These are phyloP conservation scores for Carcharodon carcharias DNA, from an alignment of 2,797 vertebrate species.

Conservation along the genomic window DNA sequence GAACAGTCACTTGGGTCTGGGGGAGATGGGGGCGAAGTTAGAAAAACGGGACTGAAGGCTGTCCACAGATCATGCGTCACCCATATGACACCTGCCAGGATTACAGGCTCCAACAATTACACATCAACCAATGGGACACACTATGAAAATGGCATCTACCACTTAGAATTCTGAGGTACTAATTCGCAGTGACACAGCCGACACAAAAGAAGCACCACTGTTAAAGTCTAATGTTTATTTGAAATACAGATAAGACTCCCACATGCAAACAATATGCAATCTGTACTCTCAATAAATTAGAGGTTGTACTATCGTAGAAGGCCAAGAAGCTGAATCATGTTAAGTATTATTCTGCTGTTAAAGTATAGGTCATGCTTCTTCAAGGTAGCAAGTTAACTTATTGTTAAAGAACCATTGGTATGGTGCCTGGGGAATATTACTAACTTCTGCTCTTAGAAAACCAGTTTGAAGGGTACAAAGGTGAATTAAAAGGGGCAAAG, in stretches of 20 bases:
- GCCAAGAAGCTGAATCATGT: neutral
- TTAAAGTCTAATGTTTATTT: neutral
- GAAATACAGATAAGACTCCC: neutral
- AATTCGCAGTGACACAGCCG: neutral
- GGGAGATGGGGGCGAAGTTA: neutral
- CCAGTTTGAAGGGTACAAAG: neutral
- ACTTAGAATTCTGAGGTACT: neutral
- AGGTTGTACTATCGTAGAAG: neutral
- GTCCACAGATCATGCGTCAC: neutral
- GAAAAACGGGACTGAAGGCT: neutral
- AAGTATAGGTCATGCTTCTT: too few species aligned
- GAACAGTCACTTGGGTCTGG: neutral
- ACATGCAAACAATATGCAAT: neutral
- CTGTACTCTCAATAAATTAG: neutral
- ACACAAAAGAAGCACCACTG: neutral
- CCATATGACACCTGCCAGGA: neutral
- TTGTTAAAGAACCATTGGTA: neutral
- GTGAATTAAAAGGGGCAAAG: neutral
- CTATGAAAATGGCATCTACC: neutral
- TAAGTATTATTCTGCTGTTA: too few species aligned
- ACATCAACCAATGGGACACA: neutral
- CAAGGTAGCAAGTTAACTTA: too few species aligned
- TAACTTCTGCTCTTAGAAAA: neutral
- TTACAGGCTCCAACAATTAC: neutral
- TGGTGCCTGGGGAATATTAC: neutral